Base-by-base conservation (phyloP, 2,888 invertebrate species). In the Cosmia pyralina region DNA sequence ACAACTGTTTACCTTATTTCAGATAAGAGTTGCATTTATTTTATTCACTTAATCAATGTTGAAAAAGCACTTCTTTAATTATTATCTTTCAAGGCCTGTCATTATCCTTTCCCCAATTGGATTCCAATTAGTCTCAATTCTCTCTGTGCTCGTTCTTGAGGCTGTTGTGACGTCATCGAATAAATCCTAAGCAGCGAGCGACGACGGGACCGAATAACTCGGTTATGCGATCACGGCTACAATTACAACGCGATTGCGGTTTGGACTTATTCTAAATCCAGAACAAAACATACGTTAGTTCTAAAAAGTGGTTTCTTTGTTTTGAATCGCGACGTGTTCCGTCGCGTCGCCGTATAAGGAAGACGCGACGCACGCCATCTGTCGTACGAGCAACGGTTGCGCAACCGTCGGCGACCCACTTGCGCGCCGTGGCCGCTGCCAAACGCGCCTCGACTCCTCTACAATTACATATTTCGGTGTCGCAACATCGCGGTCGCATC, bases 391-490 rank as follows among this genome's bases (percentile, higher is more conserved):
- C 88, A 88, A 87, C 85, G 88, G 86, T 95, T 95, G 95, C 95
- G 95, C 95, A 95, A 95, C 90, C 77, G 84, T 74, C 86, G 86
- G 91, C 95, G 95, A 95, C 96, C 96, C 93, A 95, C 90, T 95
- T 95, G 91, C 90, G 89, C 88, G 89, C 88, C 89, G 92, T 91
- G 92, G 93, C 93, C 94, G 95, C 95, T 95, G 96, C 96, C 96
- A 95, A 95, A 93, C 94, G 92, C 92, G 94, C 92, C 90, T 92
- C 94, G 91, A 91, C 94, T 95, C 93, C 95, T 94, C 94, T 94
- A 94, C 95, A 95, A 95, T 96, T 95, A 95, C 95, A 95, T 95
- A 94, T 95, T 94, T 94, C 92, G 93, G 93, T 96, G 96, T 95
- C 95, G 96, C 96, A 96, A 96, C 92, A 86, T 83, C 92, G 88